These are phyloP conservation scores for Cotesia chilonis DNA, from an alignment of 1,140 invertebrate genomes.

Conservation along the genomic window DNA sequence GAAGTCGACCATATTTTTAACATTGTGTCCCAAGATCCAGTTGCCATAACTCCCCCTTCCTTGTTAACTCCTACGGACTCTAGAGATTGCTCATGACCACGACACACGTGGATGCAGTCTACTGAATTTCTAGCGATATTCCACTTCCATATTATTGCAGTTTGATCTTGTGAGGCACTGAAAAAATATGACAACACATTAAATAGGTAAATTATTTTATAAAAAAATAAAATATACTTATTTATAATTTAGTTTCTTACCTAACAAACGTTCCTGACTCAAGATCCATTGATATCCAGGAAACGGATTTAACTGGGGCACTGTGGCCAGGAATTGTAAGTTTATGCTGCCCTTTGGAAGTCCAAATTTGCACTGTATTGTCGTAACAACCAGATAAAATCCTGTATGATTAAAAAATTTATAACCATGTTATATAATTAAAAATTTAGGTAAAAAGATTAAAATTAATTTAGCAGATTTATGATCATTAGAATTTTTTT, in stretches of 20 bases:
- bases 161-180: slow-evolving; percentile 92
- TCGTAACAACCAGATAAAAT: slow-evolving; percentile 96
- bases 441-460: slow-evolving; percentile 23
- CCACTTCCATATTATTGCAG: slow-evolving; percentile 91
- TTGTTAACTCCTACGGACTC: slow-evolving; percentile 83
- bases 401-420: slow-evolving; percentile 64
- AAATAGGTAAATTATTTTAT: slow-evolving; percentile 33
- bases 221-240: slow-evolving; percentile 28
- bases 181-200: slow-evolving; percentile 34
- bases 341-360: slow-evolving; percentile 81
- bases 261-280: slow-evolving; percentile 78
- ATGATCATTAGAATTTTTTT: slow-evolving; percentile 30
- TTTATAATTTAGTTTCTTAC: slow-evolving; percentile 52
- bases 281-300: slow-evolving; percentile 79
- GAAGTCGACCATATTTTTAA: slow-evolving; percentile 80
- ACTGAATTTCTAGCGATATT: slow-evolving; percentile 79
- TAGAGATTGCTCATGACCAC: slow-evolving; percentile 88
- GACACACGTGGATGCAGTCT: slow-evolving; percentile 81
- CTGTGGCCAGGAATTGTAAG: slow-evolving; percentile 87
- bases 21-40: slow-evolving; percentile 90
- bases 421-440: slow-evolving; percentile 10
- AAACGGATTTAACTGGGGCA: slow-evolving; percentile 85
- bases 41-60: slow-evolving; percentile 77
- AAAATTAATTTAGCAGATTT: slow-evolving; percentile 9
- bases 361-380: slow-evolving; percentile 91